These are phyloP conservation scores for Heliothis subflexa DNA, from an alignment of 1,140 invertebrate genomes.

Conservation along the genomic window DNA sequence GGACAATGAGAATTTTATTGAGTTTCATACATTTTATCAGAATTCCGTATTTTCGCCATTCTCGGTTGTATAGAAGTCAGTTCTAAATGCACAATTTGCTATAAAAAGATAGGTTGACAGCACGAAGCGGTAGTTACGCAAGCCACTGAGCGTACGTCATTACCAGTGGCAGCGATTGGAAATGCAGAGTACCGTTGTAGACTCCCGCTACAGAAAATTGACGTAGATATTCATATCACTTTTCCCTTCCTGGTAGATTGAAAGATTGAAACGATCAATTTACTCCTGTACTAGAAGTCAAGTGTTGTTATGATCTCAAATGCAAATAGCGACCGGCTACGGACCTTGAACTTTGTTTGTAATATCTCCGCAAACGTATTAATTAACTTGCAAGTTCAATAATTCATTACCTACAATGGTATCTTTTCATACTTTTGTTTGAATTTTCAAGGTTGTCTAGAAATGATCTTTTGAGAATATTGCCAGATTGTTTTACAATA, in stretches of 20 bases:
- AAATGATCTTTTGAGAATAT: conserved; percentile 13
- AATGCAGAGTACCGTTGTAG: conserved; percentile 68
- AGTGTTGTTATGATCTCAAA: conserved; percentile 30
- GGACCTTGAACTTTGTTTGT: conserved; percentile 60
- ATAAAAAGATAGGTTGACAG: background rate
- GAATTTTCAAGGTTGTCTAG: conserved; percentile 10
- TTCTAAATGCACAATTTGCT: conserved; percentile 1
- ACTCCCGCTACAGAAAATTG: conserved; percentile 60
- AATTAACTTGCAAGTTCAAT: conserved; percentile 50
- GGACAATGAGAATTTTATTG: too few relatives aligned
- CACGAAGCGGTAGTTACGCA: conserved; percentile 4
- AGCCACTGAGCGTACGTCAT: conserved; percentile 43
- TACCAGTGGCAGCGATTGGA: conserved; percentile 62
- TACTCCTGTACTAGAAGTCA: background rate
- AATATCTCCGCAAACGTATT: conserved; percentile 58
- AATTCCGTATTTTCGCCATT: too few relatives aligned
- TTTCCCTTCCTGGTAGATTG: conserved; percentile 61
- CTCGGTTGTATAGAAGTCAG: background rate
- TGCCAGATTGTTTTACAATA: background rate
- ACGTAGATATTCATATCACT: conserved; percentile 50
- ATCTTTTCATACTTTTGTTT: conserved; percentile 30
- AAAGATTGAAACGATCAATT: background rate
- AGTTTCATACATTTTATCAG: too few relatives aligned
- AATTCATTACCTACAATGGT: conserved; percentile 30
- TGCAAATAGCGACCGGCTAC: conserved; percentile 16